Evolutionary conservation across 2,888 invertebrate species (phyloP).

Genomic region (Dasypolia templi): DNA sequence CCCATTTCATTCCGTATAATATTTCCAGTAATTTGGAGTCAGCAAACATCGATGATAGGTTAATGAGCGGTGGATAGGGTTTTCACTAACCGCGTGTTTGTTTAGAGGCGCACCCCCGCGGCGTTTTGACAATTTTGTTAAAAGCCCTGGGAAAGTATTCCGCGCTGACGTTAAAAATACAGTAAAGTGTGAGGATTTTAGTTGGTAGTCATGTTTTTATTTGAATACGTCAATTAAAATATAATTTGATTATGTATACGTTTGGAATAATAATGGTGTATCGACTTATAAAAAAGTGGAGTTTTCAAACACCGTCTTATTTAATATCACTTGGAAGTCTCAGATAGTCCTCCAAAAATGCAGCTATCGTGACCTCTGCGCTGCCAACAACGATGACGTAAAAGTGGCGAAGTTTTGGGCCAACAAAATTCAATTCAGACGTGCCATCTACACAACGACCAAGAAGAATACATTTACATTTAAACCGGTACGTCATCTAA

Average conservation of each 20-base stretch:
- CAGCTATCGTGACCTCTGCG: background rate
- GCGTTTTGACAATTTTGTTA: conserved; percentile 64
- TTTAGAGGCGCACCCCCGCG: conserved; percentile 40
- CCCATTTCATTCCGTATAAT: conserved; percentile 34
- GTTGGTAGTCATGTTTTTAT: background rate
- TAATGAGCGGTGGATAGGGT: conserved; percentile 58
- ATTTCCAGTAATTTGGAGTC: conserved; percentile 53
- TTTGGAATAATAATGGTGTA: background rate
- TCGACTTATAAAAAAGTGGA: too few relatives aligned
- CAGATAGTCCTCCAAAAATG: background rate
- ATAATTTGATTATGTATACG: conserved; percentile 2
- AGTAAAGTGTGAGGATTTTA: conserved; percentile 23
- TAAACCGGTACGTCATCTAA: background rate
- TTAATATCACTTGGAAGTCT: background rate
- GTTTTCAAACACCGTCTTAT: too few relatives aligned
- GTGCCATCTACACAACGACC: background rate
- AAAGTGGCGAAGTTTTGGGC: too few relatives aligned
- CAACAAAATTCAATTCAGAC: background rate
- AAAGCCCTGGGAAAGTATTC: conserved; percentile 62
- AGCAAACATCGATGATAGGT: conserved; percentile 53
- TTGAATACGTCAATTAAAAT: conserved; percentile 12
- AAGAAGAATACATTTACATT: too few relatives aligned
- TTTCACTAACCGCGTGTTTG: conserved; percentile 56
- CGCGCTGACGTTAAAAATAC: conserved; percentile 34
- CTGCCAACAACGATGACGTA: background rate